Conservation (phyloP, 2,888 invertebrate genomes). For the Cepaea hortensis region DNA sequence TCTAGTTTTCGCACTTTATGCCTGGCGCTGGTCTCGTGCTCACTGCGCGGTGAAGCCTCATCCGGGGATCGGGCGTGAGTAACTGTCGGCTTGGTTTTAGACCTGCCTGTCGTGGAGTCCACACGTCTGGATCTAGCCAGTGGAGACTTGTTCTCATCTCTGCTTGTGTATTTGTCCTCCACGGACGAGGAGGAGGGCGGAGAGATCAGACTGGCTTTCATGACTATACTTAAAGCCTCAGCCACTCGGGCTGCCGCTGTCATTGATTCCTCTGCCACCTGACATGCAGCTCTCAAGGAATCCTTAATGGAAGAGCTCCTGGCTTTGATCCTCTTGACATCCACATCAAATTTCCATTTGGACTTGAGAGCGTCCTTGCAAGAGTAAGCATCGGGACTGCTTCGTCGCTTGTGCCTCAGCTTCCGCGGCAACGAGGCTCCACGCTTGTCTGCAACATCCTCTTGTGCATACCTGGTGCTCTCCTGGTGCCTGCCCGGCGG, state of each 20-base stretch:
- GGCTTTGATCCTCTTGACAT: background rate
- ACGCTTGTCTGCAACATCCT: background rate
- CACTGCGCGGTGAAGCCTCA: background rate
- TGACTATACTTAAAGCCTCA: constrained; percentile 19
- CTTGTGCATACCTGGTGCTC: background rate
- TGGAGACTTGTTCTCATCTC: background rate
- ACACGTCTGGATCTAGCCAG: background rate
- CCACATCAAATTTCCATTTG: background rate
- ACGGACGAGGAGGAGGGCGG: background rate
- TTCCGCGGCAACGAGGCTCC: background rate
- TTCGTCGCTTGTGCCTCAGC: background rate
- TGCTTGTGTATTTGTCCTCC: constrained; percentile 3
- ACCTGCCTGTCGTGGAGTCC: background rate
- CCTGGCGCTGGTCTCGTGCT: background rate
- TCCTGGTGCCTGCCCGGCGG: too few species aligned
- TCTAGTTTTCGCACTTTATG: background rate
- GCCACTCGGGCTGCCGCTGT: constrained; percentile 45
- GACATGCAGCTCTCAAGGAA: constrained; percentile 34
- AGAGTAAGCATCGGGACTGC: background rate
- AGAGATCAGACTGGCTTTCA: constrained; percentile 1
- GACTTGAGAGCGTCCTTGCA: background rate
- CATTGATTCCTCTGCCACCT: constrained; percentile 45
- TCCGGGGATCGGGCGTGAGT: background rate
- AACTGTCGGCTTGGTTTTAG: background rate
- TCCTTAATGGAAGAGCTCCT: constrained; percentile 13